Evolutionary conservation across 2,888 invertebrate species (phyloP).

Genomic region (Agrochola litura): DNA sequence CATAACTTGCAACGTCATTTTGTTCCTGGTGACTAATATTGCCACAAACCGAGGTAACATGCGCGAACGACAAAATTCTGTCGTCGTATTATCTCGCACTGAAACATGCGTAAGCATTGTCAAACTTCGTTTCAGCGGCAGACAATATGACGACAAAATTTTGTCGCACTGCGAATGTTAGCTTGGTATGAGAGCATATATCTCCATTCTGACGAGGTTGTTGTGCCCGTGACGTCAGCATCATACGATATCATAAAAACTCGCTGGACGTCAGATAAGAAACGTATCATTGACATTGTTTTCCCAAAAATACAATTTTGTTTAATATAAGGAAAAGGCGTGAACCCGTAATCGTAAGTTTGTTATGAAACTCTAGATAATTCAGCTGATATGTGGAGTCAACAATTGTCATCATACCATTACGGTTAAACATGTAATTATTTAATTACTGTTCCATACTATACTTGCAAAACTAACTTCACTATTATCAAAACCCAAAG

Average conservation of each 20-base stretch:
- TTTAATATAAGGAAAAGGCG: slow-evolving; percentile 40
- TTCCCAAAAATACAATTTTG: slow-evolving; percentile 42
- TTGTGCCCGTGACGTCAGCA: slow-evolving; percentile 54
- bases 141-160: slow-evolving; percentile 2
- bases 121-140: background rate
- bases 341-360: slow-evolving; percentile 40
- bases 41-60: background rate
- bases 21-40: slow-evolving; percentile 34
- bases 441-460: background rate
- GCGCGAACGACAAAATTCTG: background rate
- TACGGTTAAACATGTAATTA: background rate
- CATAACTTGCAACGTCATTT: slow-evolving; percentile 47
- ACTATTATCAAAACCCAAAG: background rate
- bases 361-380: slow-evolving; percentile 52
- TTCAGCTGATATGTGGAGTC: slow-evolving; percentile 28
- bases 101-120: background rate
- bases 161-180: slow-evolving; percentile 3
- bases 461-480: background rate
- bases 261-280: slow-evolving; percentile 29
- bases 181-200: background rate
- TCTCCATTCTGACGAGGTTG: slow-evolving; percentile 32
- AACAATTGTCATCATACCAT: slow-evolving; percentile 1
- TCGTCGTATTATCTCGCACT: background rate
- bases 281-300: slow-evolving; percentile 45
- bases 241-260: slow-evolving; percentile 51